phyloP scores from a whole-genome alignment of 2,797 vertebrate species.

The Centroberyx gerrardi region DNA sequence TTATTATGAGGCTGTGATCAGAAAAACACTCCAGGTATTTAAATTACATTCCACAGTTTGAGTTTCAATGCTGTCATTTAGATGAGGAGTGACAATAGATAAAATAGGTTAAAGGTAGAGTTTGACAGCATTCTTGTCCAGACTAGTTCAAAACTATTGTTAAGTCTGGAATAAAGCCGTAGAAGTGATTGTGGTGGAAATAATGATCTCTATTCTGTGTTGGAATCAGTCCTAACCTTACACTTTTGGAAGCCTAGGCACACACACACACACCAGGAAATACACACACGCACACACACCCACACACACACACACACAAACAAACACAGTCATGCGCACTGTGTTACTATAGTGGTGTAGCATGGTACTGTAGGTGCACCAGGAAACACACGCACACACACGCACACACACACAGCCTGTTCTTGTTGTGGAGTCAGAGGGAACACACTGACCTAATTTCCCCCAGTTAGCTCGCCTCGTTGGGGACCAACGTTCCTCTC shows the following conservation, averaged over 20 bases:
- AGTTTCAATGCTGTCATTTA: constrained; percentile 1
- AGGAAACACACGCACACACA: constrained; percentile 37
- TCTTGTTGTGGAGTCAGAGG: constrained; percentile 79
- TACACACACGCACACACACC: not conserved
- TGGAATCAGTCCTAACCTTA: constrained; percentile 13
- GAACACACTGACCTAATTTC: constrained; percentile 87
- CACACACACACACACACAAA: constrained; percentile 33
- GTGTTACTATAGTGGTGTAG: constrained; percentile 33
- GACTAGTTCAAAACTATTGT: not conserved
- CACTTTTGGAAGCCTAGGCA: not conserved
- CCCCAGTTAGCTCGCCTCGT: constrained; percentile 80
- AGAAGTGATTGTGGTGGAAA: not conserved
- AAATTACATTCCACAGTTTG: constrained; percentile 54
- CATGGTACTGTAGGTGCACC: constrained; percentile 55
- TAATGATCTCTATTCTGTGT: constrained; percentile 15
- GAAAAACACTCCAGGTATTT: not conserved
- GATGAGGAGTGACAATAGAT: too few relatives aligned
- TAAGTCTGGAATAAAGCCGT: not conserved
- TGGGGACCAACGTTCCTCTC: constrained; percentile 83
- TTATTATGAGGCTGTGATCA: constrained; percentile 65
- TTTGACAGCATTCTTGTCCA: not conserved
- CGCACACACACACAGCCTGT: constrained; percentile 57
- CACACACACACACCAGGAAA: not conserved
- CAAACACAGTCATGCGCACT: constrained; percentile 48
- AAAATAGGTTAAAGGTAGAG: not conserved